These are phyloP conservation scores for Chymomyza fuscimana DNA, from an alignment of 2,888 invertebrate species.

Conservation along the genomic window DNA sequence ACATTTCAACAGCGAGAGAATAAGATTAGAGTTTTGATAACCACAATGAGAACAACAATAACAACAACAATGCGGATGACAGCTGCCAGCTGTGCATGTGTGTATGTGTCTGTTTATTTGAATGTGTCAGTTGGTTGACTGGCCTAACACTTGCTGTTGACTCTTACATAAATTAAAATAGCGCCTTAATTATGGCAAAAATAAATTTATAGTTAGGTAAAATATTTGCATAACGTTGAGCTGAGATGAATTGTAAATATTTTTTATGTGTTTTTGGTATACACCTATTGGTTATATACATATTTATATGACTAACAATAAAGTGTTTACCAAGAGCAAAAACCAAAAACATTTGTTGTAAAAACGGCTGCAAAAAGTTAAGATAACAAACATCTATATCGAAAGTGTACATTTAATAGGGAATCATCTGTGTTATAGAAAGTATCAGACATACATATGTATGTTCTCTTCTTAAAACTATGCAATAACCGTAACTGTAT, in stretches of 20 bases:
- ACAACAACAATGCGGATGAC: not conserved
- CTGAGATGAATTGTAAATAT: slow-evolving; percentile 22
- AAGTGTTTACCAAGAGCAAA: too few relatives aligned
- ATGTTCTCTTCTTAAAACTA: too few relatives aligned
- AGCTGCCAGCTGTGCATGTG: not conserved
- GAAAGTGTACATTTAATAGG: too few relatives aligned
- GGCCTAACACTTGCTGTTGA: slow-evolving; percentile 2
- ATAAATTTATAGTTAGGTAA: slow-evolving; percentile 7
- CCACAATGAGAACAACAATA: not conserved
- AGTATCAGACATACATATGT: too few relatives aligned
- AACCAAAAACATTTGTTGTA: too few relatives aligned
- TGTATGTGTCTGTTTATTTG: not conserved
- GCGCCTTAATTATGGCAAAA: slow-evolving; percentile 2
- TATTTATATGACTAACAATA: too few relatives aligned
- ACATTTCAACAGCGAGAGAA: not conserved
- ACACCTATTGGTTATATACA: too few relatives aligned
- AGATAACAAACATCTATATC: too few relatives aligned
- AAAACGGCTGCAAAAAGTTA: too few relatives aligned
- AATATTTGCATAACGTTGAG: slow-evolving; percentile 28
- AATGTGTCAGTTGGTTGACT: not conserved
- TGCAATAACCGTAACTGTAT: too few relatives aligned
- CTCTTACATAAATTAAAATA: not conserved
- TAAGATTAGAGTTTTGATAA: not conserved
- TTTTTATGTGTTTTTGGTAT: not conserved
- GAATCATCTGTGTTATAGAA: too few relatives aligned